Evolutionary conservation across 2,888 invertebrate species (phyloP), one percentile per base, ranked within the genome.

Genomic region (Piscicola geometra): DNA sequence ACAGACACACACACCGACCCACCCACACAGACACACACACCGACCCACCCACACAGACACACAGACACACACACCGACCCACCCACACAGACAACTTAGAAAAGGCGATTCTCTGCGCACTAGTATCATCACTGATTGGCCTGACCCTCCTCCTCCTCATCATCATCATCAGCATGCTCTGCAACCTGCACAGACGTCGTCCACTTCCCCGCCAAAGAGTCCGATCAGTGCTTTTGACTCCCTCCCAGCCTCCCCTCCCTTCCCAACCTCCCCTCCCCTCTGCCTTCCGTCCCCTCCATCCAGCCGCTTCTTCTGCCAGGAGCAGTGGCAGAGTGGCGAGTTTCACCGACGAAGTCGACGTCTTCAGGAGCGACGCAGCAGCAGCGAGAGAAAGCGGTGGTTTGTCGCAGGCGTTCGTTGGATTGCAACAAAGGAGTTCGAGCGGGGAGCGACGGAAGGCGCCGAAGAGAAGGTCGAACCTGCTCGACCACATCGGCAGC

Each of bases 121-220:
- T 64, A n/a, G n/a, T 73, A 28, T 52, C 56, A 21, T 35, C 64
- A 12, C 35, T 73, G 25, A 32, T 73, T 28, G 73, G 73, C 60
- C 41, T 73, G 21, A 30, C 25, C 64, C 35, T 60, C n/a, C 73
- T 73, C 33, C 73, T 73, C 28, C 64, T 73, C 21, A 28, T 73
- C 73, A 73, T 73, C 64, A 64, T 73, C n/a, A n/a, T 35, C 64
- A 64, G n/a, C 18, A 32, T 73, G 33, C 15, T 33, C 2, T 41
- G 30, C n/a, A 5, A 15, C 21, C 9, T 36, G 5, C 2, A 12
- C 3, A 5, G 47, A 2, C 47, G 30, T 2, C 35, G 30, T 3
- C n/a, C 12, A 5, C n/a, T 5, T 18, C n/a, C 12, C 5, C 21
- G n/a, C 60, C 60, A 5, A 18, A 9, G 60, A 15, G 60, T 56